These are phyloP conservation scores for Pardalotus punctatus DNA, from an alignment of 2,113 vertebrate genomes.

Conservation along the genomic window DNA sequence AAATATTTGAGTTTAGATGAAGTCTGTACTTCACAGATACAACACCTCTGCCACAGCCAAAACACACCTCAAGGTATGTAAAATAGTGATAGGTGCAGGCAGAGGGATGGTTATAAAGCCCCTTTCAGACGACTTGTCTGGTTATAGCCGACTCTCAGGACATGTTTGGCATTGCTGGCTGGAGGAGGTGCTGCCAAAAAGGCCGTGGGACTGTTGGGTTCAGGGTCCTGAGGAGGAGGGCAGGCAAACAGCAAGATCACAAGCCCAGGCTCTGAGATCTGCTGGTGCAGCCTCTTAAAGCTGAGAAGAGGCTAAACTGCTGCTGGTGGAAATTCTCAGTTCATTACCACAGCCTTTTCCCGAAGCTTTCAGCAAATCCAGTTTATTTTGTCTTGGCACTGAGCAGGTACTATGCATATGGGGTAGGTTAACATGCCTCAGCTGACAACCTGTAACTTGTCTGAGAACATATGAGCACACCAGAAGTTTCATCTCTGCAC, in stretches of 20 bases:
- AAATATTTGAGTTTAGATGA: neutral
- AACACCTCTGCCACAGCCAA: neutral
- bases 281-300: neutral
- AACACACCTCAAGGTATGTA: neutral
- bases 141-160: neutral
- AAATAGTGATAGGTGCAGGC: neutral
- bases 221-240: neutral
- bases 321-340: neutral
- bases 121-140: neutral
- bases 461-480: neutral
- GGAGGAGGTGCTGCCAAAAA: neutral
- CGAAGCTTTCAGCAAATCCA: neutral
- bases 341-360: neutral
- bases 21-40: neutral
- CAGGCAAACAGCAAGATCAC: neutral
- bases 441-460: neutral
- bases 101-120: neutral
- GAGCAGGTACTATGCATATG: neutral
- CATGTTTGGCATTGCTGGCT: neutral
- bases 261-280: neutral
- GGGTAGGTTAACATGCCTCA: neutral
- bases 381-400: neutral
- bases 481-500: neutral
- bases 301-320: neutral
- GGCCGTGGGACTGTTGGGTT: neutral